Evolutionary conservation across 2,888 invertebrate species (phyloP).

Genomic region (Cheilosia urbana): DNA sequence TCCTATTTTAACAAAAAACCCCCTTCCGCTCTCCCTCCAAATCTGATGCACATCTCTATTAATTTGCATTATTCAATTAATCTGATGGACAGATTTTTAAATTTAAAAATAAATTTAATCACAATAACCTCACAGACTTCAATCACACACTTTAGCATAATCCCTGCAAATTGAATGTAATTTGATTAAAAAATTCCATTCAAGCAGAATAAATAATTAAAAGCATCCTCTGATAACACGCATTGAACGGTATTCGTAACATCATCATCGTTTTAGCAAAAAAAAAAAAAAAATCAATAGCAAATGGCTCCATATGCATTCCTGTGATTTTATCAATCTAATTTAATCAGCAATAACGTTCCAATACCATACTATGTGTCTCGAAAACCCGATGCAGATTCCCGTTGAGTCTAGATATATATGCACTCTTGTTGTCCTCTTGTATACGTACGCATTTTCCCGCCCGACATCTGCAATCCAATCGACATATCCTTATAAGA

Average conservation of each 20-base stretch:
- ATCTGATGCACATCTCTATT: no score
- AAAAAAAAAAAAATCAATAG: not conserved
- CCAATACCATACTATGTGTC: not conserved
- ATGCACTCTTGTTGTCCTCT: not conserved
- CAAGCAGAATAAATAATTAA: constrained; percentile 39
- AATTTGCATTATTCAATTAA: not conserved
- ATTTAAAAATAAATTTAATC: not conserved
- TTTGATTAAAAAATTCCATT: constrained; percentile 46
- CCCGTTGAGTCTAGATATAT: not conserved
- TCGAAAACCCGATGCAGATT: not conserved
- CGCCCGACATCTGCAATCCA: not conserved
- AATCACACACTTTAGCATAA: constrained; percentile 35
- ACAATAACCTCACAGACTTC: not conserved
- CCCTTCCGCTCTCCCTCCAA: no score
- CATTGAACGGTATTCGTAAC: not conserved
- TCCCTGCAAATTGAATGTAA: constrained; percentile 31
- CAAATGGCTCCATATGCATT: not conserved
- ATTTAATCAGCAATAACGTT: constrained; percentile 9
- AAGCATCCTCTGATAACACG: not conserved
- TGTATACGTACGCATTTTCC: constrained; percentile 1
- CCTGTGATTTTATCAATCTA: not conserved
- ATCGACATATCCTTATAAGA: not conserved
- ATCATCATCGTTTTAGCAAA: constrained; percentile 7
- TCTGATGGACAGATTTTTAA: not conserved
- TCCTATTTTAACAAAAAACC: no score